These are phyloP conservation scores for Ariopsis seemanni DNA, from an alignment of 2,113 vertebrate genomes.

Conservation along the genomic window DNA sequence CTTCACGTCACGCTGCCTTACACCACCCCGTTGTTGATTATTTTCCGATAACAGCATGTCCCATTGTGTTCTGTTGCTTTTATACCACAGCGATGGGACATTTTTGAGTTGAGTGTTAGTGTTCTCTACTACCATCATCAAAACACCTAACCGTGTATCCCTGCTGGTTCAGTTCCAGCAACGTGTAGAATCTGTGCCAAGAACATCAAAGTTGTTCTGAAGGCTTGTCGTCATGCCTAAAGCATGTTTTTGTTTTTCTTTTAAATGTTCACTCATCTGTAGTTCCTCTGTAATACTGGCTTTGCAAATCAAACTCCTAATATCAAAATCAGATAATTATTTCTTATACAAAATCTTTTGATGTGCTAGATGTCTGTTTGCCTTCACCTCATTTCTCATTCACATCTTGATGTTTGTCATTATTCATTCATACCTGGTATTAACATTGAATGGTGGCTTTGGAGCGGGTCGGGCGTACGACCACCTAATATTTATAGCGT, in stretches of 20 bases:
- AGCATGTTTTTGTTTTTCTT: background rate
- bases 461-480: background rate
- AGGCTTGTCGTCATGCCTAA: background rate
- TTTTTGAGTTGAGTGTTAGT: background rate
- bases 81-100: background rate
- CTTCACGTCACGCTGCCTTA: background rate
- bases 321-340: background rate
- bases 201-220: background rate
- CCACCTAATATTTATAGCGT: background rate
- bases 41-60: background rate
- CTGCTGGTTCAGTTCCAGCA: background rate
- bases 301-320: background rate
- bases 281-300: background rate
- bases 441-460: background rate
- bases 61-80: background rate
- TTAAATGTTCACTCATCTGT: background rate
- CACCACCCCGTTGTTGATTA: background rate
- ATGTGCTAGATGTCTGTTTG: background rate
- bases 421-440: background rate
- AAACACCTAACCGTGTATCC: background rate
- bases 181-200: background rate
- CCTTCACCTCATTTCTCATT: background rate
- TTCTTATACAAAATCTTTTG: background rate
- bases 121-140: background rate
- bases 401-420: background rate